Evolutionary conservation across 2,888 invertebrate species (phyloP).

Genomic region (Pristionchus entomophagus): DNA sequence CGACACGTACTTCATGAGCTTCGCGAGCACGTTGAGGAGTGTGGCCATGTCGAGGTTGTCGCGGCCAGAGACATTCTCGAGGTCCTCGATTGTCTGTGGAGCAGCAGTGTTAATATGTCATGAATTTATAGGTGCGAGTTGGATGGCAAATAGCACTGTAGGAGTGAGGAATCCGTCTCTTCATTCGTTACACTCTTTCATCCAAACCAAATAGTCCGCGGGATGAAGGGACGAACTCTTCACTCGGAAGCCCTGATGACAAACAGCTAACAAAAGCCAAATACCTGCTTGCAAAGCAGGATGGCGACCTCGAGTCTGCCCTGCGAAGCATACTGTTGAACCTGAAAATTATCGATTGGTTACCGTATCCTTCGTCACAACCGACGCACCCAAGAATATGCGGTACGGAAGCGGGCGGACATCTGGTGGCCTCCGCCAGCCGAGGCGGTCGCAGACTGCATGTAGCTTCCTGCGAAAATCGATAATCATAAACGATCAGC

Average conservation of each 20-base stretch:
- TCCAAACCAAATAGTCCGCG: no score
- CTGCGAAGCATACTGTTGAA: constrained; percentile 94
- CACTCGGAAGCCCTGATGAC: no score
- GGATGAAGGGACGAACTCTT: no score
- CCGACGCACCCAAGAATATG: constrained; percentile 91
- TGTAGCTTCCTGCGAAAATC: constrained; percentile 55
- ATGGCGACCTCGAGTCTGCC: constrained; percentile 98
- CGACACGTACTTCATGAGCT: constrained; percentile 86
- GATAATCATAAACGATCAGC: not conserved
- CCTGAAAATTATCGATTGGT: constrained; percentile 57
- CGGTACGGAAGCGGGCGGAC: constrained; percentile 94
- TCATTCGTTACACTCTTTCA: no score
- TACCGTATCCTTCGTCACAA: not conserved
- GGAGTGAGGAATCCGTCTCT: no score
- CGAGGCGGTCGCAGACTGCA: constrained; percentile 68
- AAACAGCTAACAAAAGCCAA: no score
- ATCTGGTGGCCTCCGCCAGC: constrained; percentile 87
- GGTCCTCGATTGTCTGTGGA: constrained; percentile 94
- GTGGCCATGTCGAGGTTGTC: constrained; percentile 99
- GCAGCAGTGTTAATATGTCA: no score
- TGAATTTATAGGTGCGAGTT: no score
- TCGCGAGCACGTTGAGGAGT: constrained; percentile 97
- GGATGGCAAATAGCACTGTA: no score
- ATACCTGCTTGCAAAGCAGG: constrained; percentile 99
- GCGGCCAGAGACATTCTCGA: constrained; percentile 98